Conservation (phyloP, 2,113 vertebrate genomes). For the Psittacara wagleri region DNA sequence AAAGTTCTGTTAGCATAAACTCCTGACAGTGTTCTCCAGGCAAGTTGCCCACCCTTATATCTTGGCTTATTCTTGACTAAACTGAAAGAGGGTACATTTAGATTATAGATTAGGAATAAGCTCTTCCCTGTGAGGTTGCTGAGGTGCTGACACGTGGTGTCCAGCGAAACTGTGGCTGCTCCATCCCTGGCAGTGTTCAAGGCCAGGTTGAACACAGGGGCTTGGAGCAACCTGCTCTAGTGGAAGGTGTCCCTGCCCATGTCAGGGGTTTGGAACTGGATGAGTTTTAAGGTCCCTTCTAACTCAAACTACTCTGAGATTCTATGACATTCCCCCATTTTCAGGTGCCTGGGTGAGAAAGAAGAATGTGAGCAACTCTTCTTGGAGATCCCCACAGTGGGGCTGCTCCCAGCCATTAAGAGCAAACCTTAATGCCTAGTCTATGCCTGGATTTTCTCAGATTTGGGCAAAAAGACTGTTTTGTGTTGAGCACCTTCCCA, state of each 20-base stretch:
- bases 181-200: neutral
- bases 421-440: neutral
- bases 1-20: neutral
- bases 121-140: neutral
- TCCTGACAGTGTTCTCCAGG: neutral
- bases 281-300: neutral
- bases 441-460: fast-evolving
- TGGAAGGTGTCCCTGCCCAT: neutral
- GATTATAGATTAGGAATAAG: neutral
- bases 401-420: neutral
- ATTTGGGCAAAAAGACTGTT: neutral
- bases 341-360: neutral
- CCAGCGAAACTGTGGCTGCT: neutral
- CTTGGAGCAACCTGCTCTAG: neutral
- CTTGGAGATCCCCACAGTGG: neutral
- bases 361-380: fast-evolving
- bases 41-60: neutral
- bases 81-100: neutral
- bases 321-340: neutral
- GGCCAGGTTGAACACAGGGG: neutral
- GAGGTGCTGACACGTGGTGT: neutral
- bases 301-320: neutral
- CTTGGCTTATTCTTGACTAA: neutral
- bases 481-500: neutral
- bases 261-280: neutral